phyloP scores from a whole-genome alignment of 2,113 vertebrate genomes.

The Conger conger region DNA sequence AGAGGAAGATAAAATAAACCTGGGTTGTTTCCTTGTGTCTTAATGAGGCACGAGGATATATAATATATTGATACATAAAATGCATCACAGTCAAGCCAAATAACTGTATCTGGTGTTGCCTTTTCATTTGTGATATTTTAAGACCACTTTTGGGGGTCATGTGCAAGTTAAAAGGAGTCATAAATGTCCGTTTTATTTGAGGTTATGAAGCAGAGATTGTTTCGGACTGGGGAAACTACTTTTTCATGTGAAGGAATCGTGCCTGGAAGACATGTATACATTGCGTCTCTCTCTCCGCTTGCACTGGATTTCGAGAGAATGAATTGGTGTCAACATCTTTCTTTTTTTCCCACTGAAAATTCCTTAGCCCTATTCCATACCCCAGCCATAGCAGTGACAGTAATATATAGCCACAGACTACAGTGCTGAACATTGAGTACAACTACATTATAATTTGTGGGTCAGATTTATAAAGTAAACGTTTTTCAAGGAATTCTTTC shows the following conservation, averaged over 20 bases:
- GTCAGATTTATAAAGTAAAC: neutral
- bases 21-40: neutral
- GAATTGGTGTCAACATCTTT: neutral
- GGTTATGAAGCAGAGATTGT: no score
- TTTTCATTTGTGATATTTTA: neutral
- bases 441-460: conserved; percentile 9
- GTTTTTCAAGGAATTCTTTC: conserved; percentile 5
- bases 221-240: neutral
- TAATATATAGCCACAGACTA: neutral
- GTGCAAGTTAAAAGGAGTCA: conserved; percentile 5
- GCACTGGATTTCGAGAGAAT: neutral
- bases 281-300: neutral
- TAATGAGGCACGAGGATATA: neutral
- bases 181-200: conserved; percentile 5
- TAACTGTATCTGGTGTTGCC: neutral
- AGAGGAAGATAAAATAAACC: neutral
- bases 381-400: neutral
- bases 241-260: neutral
- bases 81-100: neutral
- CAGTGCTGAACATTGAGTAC: neutral
- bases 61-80: neutral
- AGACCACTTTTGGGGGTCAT: neutral
- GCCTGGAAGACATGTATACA: neutral
- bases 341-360: conserved; percentile 10
- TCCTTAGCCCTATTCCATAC: neutral